phyloP scores from a whole-genome alignment of 2,888 invertebrate species.

The Macaria notata region DNA sequence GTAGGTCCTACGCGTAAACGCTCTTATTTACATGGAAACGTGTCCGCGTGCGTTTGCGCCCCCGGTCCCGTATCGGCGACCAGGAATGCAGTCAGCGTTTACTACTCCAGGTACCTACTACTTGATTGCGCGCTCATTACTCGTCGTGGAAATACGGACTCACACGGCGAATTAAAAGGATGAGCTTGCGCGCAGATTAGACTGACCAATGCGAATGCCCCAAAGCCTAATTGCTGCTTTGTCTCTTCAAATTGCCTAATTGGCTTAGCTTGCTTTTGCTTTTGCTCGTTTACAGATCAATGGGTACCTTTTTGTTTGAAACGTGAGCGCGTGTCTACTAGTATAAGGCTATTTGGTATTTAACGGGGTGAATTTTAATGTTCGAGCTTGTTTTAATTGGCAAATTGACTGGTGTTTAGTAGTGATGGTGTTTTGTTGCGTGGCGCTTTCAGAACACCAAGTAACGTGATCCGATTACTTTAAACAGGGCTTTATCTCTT shows the following conservation, averaged over 20 bases:
- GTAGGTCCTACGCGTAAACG: constrained; percentile 67
- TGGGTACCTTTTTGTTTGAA: constrained; percentile 17
- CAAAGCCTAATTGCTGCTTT: constrained; percentile 46
- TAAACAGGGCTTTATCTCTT: too few species aligned
- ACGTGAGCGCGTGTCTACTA: neutral
- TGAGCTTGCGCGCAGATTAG: constrained; percentile 36
- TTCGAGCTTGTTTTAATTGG: too few species aligned
- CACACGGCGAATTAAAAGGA: constrained; percentile 42
- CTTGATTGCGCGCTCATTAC: constrained; percentile 43
- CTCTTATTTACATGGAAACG: constrained; percentile 73
- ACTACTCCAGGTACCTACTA: constrained; percentile 22
- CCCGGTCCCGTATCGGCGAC: constrained; percentile 43
- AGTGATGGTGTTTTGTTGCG: too few species aligned
- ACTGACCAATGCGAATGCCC: constrained; percentile 29
- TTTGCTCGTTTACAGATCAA: constrained; percentile 38
- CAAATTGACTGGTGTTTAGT: too few species aligned
- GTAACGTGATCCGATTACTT: too few species aligned
- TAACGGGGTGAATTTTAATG: too few species aligned
- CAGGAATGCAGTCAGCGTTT: constrained; percentile 40
- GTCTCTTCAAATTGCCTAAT: constrained; percentile 44
- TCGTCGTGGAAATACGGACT: constrained; percentile 39
- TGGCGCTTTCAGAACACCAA: too few species aligned
- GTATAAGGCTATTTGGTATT: too few species aligned
- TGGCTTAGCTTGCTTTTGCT: constrained; percentile 38
- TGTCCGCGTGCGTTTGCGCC: constrained; percentile 59